phyloP scores from a whole-genome alignment of 1,140 invertebrate genomes.

The Ips typographus region DNA sequence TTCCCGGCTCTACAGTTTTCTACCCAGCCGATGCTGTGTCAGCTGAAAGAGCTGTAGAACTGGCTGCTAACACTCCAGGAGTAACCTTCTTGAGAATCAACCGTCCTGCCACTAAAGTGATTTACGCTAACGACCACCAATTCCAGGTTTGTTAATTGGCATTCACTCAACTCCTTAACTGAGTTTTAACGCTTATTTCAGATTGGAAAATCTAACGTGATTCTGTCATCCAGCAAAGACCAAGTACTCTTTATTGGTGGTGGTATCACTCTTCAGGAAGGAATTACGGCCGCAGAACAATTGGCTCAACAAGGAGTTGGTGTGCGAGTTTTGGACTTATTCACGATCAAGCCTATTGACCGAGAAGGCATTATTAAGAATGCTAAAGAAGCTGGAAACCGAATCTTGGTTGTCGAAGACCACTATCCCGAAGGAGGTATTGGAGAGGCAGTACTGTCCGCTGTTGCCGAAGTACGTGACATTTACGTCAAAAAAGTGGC shows the following conservation, averaged over 20 bases:
- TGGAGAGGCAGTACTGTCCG: constrained; percentile 89
- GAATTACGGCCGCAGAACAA: constrained; percentile 78
- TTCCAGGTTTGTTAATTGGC: constrained; percentile 63
- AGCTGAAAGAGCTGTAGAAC: constrained; percentile 87
- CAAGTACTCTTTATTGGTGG: constrained; percentile 85
- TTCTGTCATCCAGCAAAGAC: constrained; percentile 74
- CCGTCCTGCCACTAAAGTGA: constrained; percentile 81
- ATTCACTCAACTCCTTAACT: background rate
- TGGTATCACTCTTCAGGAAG: constrained; percentile 91
- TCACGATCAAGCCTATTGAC: constrained; percentile 96
- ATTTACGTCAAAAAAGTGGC: constrained; percentile 81
- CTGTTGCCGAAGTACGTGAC: constrained; percentile 70
- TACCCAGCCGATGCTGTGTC: constrained; percentile 97
- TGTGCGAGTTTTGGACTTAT: constrained; percentile 85
- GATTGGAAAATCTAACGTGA: constrained; percentile 77
- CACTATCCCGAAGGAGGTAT: constrained; percentile 95
- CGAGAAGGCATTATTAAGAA: constrained; percentile 71
- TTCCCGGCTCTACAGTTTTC: constrained; percentile 93
- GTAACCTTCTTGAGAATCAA: constrained; percentile 96
- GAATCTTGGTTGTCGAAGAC: constrained; percentile 93
- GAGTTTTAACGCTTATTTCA: constrained; percentile 42
- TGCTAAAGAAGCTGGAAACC: constrained; percentile 77
- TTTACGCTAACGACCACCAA: constrained; percentile 84
- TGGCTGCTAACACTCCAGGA: constrained; percentile 95
- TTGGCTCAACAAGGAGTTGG: constrained; percentile 70